Percentiles rank a stretch among this genome's conserved stretches.
Conservation (phyloP, 1,140 invertebrate genomes). For the Leptopilina boulardi region DNA sequence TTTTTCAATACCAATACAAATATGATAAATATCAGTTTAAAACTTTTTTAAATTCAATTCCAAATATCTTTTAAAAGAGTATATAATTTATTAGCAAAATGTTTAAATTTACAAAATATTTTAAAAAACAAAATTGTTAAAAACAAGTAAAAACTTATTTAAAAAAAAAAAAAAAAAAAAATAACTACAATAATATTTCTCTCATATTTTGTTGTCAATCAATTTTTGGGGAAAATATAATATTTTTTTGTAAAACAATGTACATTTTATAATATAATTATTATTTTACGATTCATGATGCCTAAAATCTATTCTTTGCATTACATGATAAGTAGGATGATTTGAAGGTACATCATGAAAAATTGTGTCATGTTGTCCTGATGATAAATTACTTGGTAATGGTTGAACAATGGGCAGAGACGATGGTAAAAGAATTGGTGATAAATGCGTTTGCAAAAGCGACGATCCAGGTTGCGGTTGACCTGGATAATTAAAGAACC, state of each 20-base stretch:
- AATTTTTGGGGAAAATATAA: not conserved
- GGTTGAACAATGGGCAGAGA: constrained; percentile 68
- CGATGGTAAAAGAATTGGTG: constrained; percentile 65
- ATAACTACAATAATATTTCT: not conserved
- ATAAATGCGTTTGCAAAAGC: constrained; percentile 67
- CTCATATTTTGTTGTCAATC: not conserved
- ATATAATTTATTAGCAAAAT: constrained; percentile 42
- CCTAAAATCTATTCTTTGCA: constrained; percentile 67
- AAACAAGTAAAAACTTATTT: not conserved
- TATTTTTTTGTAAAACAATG: constrained; percentile 16
- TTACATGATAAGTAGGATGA: constrained; percentile 61
- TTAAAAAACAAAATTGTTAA: not conserved
- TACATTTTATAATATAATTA: constrained; percentile 37
- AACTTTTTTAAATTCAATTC: constrained; percentile 4
- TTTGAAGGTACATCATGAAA: constrained; percentile 62
- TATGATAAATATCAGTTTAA: not conserved
- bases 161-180: not conserved
- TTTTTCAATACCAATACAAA: not conserved
- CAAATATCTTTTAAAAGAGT: constrained; percentile 37
- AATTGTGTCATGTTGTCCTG: constrained; percentile 61
- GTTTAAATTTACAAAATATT: not conserved
- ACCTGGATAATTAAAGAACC: constrained; percentile 78
- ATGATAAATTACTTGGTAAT: constrained; percentile 64
- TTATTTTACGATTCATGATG: constrained; percentile 61
- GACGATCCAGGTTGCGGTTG: constrained; percentile 64